These are phyloP conservation scores for Cotesia vestalis DNA, from an alignment of 1,140 invertebrate genomes.

Conservation along the genomic window DNA sequence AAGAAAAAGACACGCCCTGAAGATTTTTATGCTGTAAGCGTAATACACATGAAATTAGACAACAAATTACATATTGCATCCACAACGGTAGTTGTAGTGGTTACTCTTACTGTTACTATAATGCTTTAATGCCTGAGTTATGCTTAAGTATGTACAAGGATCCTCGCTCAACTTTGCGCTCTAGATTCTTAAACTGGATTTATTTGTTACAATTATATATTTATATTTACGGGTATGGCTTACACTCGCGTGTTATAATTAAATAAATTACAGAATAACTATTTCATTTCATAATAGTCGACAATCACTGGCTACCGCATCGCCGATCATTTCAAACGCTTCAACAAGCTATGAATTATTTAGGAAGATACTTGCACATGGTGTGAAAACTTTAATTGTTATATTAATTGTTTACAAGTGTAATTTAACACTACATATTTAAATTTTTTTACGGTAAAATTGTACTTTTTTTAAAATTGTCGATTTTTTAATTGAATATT, in stretches of 20 bases:
- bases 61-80: conserved; percentile 10
- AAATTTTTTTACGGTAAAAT: too few relatives aligned
- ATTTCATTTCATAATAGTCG: conserved; percentile 27
- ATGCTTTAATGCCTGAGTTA: too few relatives aligned
- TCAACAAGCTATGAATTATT: conserved; percentile 27
- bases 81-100: not conserved
- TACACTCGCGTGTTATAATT: conserved; percentile 24
- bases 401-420: too few relatives aligned
- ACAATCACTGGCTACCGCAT: not conserved
- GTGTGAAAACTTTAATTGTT: too few relatives aligned
- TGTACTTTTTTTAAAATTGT: too few relatives aligned
- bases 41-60: conserved; percentile 8
- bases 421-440: too few relatives aligned
- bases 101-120: not conserved
- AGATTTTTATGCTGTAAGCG: conserved; percentile 18
- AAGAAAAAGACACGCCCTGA: conserved; percentile 31
- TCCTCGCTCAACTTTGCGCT: not conserved
- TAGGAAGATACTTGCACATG: conserved; percentile 3
- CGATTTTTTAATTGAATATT: too few relatives aligned
- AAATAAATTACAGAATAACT: not conserved
- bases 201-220: too few relatives aligned
- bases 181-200: not conserved
- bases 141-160: not conserved
- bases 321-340: not conserved
- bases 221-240: not conserved